A percentile compares a stretch with the other conserved stretches of the same genome.
Evolutionary conservation across 1,140 invertebrate species (phyloP).

Genomic region (Trichogramma pretiosum): DNA sequence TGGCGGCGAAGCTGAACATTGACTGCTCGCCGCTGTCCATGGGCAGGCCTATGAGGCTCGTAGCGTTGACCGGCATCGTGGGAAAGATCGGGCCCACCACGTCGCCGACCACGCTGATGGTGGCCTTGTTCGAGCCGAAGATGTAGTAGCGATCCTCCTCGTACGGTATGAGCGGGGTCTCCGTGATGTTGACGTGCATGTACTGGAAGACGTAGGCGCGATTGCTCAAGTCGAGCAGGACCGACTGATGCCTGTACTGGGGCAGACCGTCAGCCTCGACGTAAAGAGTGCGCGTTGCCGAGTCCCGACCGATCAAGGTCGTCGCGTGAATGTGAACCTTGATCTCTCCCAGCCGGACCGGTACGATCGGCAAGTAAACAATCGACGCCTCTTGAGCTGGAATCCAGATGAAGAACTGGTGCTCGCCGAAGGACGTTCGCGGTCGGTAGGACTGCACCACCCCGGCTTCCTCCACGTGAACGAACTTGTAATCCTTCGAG

Average conservation of each 20-base stretch:
- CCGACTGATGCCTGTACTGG: conserved; percentile 84
- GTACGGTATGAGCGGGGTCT: conserved; percentile 83
- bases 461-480: conserved; percentile 86
- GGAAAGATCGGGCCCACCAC: conserved; percentile 91
- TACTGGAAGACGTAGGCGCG: conserved; percentile 88
- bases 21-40: conserved; percentile 91
- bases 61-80: conserved; percentile 82
- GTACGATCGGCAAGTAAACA: conserved; percentile 86
- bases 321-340: conserved; percentile 73
- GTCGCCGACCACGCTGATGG: conserved; percentile 82
- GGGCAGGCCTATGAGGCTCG: conserved; percentile 68
- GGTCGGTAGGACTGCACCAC: conserved; percentile 78
- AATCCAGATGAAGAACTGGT: conserved; percentile 89
- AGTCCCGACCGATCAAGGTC: conserved; percentile 76
- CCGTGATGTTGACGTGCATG: conserved; percentile 89
- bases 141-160: conserved; percentile 84
- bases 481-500: conserved; percentile 86
- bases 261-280: conserved; percentile 89
- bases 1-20: conserved; percentile 91
- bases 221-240: conserved; percentile 84
- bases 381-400: conserved; percentile 65
- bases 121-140: conserved; percentile 83
- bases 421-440: conserved; percentile 78
- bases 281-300: conserved; percentile 59
- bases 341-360: conserved; percentile 69